These are phyloP conservation scores for Lagria hirta DNA, from an alignment of 2,888 invertebrate genomes.

Conservation along the genomic window DNA sequence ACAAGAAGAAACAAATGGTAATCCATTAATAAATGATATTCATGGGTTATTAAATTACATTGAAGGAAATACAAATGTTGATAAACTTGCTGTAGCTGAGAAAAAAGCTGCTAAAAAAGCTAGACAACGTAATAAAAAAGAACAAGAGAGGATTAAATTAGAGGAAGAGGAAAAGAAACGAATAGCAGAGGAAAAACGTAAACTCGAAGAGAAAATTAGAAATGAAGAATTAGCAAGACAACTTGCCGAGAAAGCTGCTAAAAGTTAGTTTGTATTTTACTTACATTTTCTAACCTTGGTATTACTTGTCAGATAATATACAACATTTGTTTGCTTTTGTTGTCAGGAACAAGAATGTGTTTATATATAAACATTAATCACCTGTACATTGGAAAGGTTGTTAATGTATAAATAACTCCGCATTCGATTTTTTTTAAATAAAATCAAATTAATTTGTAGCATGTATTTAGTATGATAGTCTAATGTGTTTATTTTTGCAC, in stretches of 20 bases:
- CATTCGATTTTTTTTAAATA: too few relatives aligned
- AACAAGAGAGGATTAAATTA: conserved; percentile 43
- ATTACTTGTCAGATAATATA: too few relatives aligned
- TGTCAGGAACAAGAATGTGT: too few relatives aligned
- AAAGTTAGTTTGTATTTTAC: conserved; percentile 11
- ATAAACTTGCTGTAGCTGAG: conserved; percentile 48
- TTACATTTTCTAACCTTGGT: background rate
- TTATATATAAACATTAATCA: too few relatives aligned
- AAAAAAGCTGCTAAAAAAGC: conserved; percentile 85
- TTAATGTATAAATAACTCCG: too few relatives aligned
- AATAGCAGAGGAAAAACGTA: conserved; percentile 37
- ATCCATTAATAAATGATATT: conserved; percentile 40
- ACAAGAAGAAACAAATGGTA: conserved; percentile 15
- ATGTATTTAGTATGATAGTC: too few relatives aligned
- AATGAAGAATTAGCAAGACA: conserved; percentile 39
- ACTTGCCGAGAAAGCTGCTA: conserved; percentile 40
- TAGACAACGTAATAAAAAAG: conserved; percentile 74
- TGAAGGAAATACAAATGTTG: conserved; percentile 47
- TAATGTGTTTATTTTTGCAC: too few relatives aligned
- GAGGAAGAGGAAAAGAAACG: conserved; percentile 37
- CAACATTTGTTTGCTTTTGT: too few relatives aligned
- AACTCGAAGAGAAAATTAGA: conserved; percentile 45
- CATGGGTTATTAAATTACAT: conserved; percentile 51
- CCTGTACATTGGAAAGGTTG: too few relatives aligned
- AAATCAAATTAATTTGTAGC: too few relatives aligned